These are phyloP conservation scores for Hypsibius dujardini DNA, from an alignment of 1,140 invertebrate species.

Conservation along the genomic window DNA sequence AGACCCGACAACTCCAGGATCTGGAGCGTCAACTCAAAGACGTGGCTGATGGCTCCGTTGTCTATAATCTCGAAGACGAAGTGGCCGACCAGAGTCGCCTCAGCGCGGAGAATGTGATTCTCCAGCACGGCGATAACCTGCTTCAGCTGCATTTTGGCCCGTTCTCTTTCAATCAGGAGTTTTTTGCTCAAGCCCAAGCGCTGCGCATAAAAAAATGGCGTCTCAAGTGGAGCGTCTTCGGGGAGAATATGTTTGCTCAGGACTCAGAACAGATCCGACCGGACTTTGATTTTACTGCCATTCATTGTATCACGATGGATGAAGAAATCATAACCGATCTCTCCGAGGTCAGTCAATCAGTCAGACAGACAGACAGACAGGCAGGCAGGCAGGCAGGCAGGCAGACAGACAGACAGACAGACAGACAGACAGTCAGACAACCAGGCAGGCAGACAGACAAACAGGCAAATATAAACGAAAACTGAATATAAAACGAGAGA, in stretches of 20 bases:
- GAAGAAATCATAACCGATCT: not conserved
- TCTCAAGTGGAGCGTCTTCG: slow-evolving; percentile 16
- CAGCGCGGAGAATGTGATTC: slow-evolving; percentile 1
- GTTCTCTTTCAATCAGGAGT: slow-evolving; percentile 7
- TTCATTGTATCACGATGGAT: slow-evolving; percentile 12
- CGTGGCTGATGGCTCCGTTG: not conserved
- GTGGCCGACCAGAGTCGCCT: slow-evolving; percentile 10
- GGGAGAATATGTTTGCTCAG: slow-evolving; percentile 14
- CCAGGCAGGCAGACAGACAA: no score
- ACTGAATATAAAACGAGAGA: no score
- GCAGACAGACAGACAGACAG: no score
- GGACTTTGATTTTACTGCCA: slow-evolving; percentile 13
- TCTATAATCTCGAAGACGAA: slow-evolving; percentile 8
- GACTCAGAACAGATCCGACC: not conserved
- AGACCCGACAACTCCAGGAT: not conserved
- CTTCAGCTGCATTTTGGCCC: slow-evolving; percentile 10
- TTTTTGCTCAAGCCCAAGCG: slow-evolving; percentile 9
- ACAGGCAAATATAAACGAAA: no score
- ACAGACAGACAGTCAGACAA: no score
- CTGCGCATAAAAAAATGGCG: not conserved
- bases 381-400: no score
- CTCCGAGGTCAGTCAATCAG: not conserved
- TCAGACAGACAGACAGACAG: not conserved
- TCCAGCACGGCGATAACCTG: slow-evolving; percentile 13
- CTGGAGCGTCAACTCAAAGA: not conserved